phyloP scores from a whole-genome alignment of 2,888 invertebrate species.

The Drosophila acutilabella region DNA sequence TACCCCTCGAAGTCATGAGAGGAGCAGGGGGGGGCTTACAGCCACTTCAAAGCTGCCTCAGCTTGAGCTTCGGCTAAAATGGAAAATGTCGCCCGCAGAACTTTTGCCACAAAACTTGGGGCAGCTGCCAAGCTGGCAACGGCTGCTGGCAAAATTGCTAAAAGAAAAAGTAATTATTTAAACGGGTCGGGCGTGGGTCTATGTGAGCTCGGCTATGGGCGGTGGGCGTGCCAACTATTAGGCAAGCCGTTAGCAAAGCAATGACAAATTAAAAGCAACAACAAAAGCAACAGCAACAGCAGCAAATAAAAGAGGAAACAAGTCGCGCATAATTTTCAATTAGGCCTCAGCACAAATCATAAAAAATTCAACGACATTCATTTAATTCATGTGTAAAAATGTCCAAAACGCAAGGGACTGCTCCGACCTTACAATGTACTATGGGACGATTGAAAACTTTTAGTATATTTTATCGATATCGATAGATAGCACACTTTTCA shows the following conservation, averaged over 20 bases:
- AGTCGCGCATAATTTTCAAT: constrained; percentile 75
- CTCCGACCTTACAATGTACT: neutral
- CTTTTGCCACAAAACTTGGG: constrained; percentile 77
- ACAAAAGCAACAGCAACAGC: neutral
- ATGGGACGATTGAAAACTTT: neutral
- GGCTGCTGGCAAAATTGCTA: constrained; percentile 75
- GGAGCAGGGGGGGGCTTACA: constrained; percentile 2
- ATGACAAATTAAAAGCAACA: constrained; percentile 66
- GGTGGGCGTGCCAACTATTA: constrained; percentile 55
- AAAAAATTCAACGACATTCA: constrained; percentile 74
- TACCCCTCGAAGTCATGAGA: neutral
- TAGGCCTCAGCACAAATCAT: constrained; percentile 68
- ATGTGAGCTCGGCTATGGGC: neutral
- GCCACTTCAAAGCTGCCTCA: constrained; percentile 73
- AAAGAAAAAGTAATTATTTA: constrained; percentile 81
- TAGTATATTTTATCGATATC: too few species aligned
- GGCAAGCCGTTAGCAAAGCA: constrained; percentile 52
- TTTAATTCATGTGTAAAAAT: constrained; percentile 62
- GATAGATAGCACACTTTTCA: too few species aligned
- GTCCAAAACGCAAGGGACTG: constrained; percentile 21
- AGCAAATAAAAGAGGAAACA: constrained; percentile 16
- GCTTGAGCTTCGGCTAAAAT: constrained; percentile 71
- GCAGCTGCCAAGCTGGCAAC: constrained; percentile 47
- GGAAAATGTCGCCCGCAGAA: constrained; percentile 82
- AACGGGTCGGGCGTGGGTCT: constrained; percentile 36